These are phyloP conservation scores for Adrianichthys oophorus DNA, from an alignment of 2,797 vertebrate species.

Conservation along the genomic window DNA sequence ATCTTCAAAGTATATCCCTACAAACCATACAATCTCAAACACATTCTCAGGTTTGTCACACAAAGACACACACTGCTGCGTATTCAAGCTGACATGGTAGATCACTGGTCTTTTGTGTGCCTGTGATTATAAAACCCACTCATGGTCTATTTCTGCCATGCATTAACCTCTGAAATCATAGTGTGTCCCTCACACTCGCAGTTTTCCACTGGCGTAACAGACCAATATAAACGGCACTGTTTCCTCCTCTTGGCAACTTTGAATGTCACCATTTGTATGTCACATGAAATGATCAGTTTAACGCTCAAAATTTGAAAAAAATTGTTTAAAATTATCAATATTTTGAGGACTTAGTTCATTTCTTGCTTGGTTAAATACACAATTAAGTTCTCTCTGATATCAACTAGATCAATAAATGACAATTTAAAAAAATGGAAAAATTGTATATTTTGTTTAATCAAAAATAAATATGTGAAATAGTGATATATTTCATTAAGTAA, in stretches of 20 bases:
- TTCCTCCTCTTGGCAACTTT: conserved; percentile 25
- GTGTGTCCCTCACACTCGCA: conserved; percentile 37
- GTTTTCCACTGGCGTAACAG: conserved; percentile 22
- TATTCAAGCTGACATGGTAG: conserved; percentile 39
- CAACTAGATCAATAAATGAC: too few relatives aligned
- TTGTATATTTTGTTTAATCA: too few relatives aligned
- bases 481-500: too few relatives aligned
- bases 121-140: conserved; percentile 63
- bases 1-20: too few relatives aligned
- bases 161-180: conserved; percentile 72
- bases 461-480: too few relatives aligned
- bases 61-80: conserved; percentile 13
- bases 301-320: too few relatives aligned
- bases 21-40: too few relatives aligned
- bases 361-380: too few relatives aligned
- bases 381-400: too few relatives aligned
- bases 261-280: conserved; percentile 35
- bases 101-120: conserved; percentile 54
- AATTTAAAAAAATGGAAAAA: too few relatives aligned
- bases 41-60: conserved; percentile 9
- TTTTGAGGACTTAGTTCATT: too few relatives aligned
- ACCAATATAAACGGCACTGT: conserved; percentile 26
- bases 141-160: conserved; percentile 62
- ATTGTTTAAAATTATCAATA: too few relatives aligned
- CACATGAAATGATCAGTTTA: conserved; percentile 4